Percentiles rank a stretch among this genome's conserved stretches.
These are phyloP conservation scores for Alcedo quadribrachys DNA, from an alignment of 2,797 vertebrate genomes.

Conservation along the genomic window DNA sequence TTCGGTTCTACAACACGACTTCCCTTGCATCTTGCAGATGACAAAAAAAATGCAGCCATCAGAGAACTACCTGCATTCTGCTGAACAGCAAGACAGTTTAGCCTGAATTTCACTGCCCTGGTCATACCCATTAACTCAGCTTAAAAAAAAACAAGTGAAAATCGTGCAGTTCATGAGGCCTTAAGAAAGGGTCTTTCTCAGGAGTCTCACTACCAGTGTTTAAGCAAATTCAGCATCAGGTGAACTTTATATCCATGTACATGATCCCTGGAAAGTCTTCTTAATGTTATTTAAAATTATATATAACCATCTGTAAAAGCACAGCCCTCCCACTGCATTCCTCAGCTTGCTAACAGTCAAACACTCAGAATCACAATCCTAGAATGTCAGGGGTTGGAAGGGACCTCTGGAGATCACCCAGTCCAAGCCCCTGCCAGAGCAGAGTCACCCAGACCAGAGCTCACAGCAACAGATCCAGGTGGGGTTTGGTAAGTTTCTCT, in stretches of 20 bases:
- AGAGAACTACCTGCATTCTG: background rate
- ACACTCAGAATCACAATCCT: too few relatives aligned
- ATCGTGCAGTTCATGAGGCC: fast-evolving
- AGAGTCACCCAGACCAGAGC: too few relatives aligned
- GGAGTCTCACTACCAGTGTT: background rate
- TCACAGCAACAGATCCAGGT: too few relatives aligned
- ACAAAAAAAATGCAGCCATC: background rate
- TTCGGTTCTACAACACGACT: background rate
- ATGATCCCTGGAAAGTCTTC: fast-evolving
- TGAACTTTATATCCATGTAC: background rate
- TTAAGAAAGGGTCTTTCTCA: background rate
- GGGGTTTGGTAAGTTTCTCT: background rate
- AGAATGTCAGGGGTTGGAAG: too few relatives aligned
- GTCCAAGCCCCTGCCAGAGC: too few relatives aligned
- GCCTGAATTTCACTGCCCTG: background rate
- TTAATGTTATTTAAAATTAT: background rate
- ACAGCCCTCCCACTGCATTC: background rate
- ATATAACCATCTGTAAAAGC: background rate
- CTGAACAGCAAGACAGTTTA: background rate
- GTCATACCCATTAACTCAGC: background rate
- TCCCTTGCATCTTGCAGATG: background rate
- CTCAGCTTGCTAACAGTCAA: background rate
- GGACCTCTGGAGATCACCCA: too few relatives aligned
- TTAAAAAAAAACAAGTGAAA: background rate
- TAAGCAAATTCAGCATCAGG: background rate